A percentile compares a stretch with the other conserved stretches of the same genome.
These are phyloP conservation scores for Vanessa tameamea DNA, from an alignment of 1,140 invertebrate genomes.

Conservation along the genomic window DNA sequence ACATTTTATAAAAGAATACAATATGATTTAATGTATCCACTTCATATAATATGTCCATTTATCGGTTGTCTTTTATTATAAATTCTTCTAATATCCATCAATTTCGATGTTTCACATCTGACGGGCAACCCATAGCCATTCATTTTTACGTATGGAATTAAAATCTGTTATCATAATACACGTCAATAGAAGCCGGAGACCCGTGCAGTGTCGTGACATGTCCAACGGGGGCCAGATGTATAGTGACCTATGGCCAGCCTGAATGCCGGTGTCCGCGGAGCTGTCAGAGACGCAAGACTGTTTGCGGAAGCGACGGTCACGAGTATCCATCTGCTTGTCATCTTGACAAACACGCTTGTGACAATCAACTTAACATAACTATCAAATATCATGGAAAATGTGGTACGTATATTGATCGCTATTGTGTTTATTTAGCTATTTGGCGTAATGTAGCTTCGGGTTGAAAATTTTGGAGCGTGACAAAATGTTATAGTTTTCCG, in stretches of 20 bases:
- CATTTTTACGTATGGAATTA: no score
- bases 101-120: no score
- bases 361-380: slow-evolving; percentile 86
- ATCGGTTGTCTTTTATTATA: no score
- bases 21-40: no score
- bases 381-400: slow-evolving; percentile 94
- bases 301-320: slow-evolving; percentile 87
- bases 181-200: slow-evolving; percentile 84
- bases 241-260: slow-evolving; percentile 87
- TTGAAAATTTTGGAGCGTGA: no score
- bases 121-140: no score
- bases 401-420: slow-evolving; percentile 83
- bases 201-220: slow-evolving; percentile 88
- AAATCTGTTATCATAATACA: neutral
- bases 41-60: no score
- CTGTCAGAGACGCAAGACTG: slow-evolving; percentile 84
- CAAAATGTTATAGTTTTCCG: no score
- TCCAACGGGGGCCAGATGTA: slow-evolving; percentile 87
- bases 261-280: slow-evolving; percentile 89
- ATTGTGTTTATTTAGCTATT: neutral
- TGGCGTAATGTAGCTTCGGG: neutral
- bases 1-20: no score
- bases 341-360: slow-evolving; percentile 88
- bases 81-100: no score
- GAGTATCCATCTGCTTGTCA: slow-evolving; percentile 91